Base-by-base conservation (phyloP, 2,113 vertebrate species). In the Mesoclemmys tuberculata region DNA sequence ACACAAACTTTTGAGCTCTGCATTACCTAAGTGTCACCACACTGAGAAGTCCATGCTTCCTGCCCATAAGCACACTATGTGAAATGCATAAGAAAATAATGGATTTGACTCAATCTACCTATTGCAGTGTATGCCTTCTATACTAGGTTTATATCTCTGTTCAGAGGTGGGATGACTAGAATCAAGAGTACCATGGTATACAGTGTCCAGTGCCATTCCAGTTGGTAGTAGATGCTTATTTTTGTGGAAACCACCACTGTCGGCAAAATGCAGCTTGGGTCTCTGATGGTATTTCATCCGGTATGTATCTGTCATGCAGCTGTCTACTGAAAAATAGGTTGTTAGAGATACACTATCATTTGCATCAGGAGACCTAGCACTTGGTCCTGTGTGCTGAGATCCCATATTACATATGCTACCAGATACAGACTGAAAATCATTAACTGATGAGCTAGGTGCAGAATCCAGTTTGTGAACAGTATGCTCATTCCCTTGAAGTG, bases 281-380 rank as follows among this genome's bases (percentile, higher is more conserved):
- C 97, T 98, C 98, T 99, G 99, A 68, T 99, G 99, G 95, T 99
- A 99, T 94, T 99, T 99, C 90, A 99, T 90, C 95, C 99, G 98
- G 89, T 99, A 99, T 0, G 99, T 99, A 97, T 99, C 99, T 5
- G 99, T 99, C 99, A 99, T 99, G 96, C 99, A 99, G 94, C 97
- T 98, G 82, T 99, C 99, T 77, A 99, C 99, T 1, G 99, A 99
- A 94, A 99, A 99, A 87, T 99, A 99, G 13, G 99, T 99, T 0
- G 99, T 99, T 38, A 99, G 98, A 14, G 98, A 97, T 85, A 98
- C 91, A 16, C 94, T 93, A 4, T 99, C 98, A 0, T 95, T 96
- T 48, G 94, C 93, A 51, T 94, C 95, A 0, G 89, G 8, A 1
- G 94, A 96, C 38, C 21, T 85, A 38, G 35, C 55, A 84, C 68